Evolutionary conservation across 2,113 vertebrate genomes (phyloP), one percentile per base, ranked within the genome.

Genomic region (Ginglymostoma cirratum): DNA sequence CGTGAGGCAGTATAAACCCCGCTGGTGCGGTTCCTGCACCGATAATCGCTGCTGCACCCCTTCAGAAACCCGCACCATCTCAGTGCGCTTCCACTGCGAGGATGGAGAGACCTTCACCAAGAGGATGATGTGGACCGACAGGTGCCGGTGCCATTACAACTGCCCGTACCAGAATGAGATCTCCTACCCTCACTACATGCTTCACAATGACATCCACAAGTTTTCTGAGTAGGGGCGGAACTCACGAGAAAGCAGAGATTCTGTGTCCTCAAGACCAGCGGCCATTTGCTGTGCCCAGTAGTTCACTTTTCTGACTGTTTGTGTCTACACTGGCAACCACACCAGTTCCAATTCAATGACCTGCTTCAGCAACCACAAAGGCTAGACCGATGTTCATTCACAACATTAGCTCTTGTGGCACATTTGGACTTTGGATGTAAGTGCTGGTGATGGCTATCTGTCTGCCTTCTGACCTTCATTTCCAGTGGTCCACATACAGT

Each of bases 181-280:
- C 24, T 96, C 97, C 7, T 94, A 96, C 6, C 97, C 97, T 8
- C 96, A 96, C 1, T 15, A 98, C 96, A 97, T 96, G 96, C 97
- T 98, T 85, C 97, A 98, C 97, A 98, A 98, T 3, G 98, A 98
- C 97, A 97, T 98, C 96, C 98, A 98, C 97, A 98, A 96, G 96
- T 98, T 98, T 96, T 96, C 96, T 14, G 96, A 96, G 96, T 97
- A 67, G 23, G 72, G 95, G 55, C 10, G 10, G 42, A 12, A 3
- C 86, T 52, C 48, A 0, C 3, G 76, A 65, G 65, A 67, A 70
- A 42, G 42, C 23, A 23, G 69, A 23, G 38, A 65, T 69, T 42
- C n/a, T 27, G 23, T 42, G 48, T 48, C 52, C 67, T 67, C 94
- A 17, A 48, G 45, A 34, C 42, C 34, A 67, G 69, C 27, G 66